Conservation (phyloP, 1,140 invertebrate species). For the Goniozus legneri region DNA sequence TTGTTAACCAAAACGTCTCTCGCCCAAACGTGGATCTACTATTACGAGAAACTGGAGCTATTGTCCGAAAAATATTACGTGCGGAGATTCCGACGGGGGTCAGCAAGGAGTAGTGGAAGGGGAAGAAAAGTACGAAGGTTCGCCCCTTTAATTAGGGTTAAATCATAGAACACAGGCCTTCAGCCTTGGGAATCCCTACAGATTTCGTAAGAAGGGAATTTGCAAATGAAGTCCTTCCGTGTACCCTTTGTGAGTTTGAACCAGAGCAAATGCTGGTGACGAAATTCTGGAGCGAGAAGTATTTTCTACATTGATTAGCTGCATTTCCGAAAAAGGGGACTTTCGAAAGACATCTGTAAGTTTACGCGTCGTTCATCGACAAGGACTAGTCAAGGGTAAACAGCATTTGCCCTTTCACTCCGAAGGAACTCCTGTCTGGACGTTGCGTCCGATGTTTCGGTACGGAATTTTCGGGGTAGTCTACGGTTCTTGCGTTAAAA, state of each 20-base stretch:
- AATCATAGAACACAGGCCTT: constrained; percentile 36
- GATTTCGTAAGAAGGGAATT: constrained; percentile 38
- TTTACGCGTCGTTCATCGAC: too few relatives aligned
- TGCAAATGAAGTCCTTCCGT: constrained; percentile 26
- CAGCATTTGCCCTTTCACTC: too few relatives aligned
- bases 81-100: constrained; percentile 13
- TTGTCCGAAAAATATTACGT: constrained; percentile 20
- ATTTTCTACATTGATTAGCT: too few relatives aligned
- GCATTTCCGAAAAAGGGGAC: too few relatives aligned
- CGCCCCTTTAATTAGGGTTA: constrained; percentile 51
- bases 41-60: neutral
- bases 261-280: constrained; percentile 18
- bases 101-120: constrained; percentile 12
- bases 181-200: constrained; percentile 28
- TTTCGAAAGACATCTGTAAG: too few relatives aligned
- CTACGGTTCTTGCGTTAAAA: too few relatives aligned
- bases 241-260: constrained; percentile 25
- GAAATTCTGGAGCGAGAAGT: too few relatives aligned
- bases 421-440: too few relatives aligned
- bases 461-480: too few relatives aligned
- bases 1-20: too few relatives aligned
- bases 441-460: too few relatives aligned
- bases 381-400: too few relatives aligned
- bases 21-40: neutral
- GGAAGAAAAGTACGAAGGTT: constrained; percentile 14